These are phyloP conservation scores for Nasonia oneida DNA, from an alignment of 2,888 invertebrate species.

Conservation along the genomic window DNA sequence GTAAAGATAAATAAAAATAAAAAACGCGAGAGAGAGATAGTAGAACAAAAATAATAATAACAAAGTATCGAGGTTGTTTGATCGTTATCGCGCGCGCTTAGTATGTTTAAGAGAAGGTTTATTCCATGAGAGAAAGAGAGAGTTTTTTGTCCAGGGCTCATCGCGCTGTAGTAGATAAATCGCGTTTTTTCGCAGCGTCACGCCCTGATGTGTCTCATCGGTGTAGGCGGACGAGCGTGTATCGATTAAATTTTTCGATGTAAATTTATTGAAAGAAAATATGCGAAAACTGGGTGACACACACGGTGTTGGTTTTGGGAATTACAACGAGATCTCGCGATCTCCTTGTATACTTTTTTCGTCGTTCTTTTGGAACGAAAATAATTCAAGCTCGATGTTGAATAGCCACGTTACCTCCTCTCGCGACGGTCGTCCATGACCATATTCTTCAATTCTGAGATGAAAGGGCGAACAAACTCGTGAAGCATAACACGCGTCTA, in stretches of 20 bases:
- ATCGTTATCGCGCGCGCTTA: constrained; percentile 51
- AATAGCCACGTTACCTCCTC: constrained; percentile 1
- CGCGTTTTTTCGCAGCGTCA: constrained; percentile 20
- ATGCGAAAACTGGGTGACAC: neutral
- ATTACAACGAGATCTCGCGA: neutral
- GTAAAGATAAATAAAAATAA: constrained; percentile 29
- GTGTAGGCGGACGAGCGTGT: neutral
- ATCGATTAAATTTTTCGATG: constrained; percentile 50
- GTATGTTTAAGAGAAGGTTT: constrained; percentile 41
- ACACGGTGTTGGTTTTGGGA: constrained; percentile 10
- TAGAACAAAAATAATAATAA: constrained; percentile 24
- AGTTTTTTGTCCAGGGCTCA: constrained; percentile 11
- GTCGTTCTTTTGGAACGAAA: constrained; percentile 26
- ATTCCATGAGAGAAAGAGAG: neutral
- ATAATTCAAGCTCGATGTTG: constrained; percentile 14
- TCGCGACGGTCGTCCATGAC: neutral
- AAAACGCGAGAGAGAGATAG: neutral
- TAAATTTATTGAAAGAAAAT: constrained; percentile 43
- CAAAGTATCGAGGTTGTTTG: constrained; percentile 44
- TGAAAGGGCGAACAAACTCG: no score
- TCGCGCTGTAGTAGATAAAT: constrained; percentile 9
- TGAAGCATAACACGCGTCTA: neutral
- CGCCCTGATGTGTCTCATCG: neutral
- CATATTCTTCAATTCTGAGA: neutral
- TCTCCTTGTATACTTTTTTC: constrained; percentile 9